Conservation (phyloP, 2,113 vertebrate genomes). For the Sturnira hondurensis region DNA sequence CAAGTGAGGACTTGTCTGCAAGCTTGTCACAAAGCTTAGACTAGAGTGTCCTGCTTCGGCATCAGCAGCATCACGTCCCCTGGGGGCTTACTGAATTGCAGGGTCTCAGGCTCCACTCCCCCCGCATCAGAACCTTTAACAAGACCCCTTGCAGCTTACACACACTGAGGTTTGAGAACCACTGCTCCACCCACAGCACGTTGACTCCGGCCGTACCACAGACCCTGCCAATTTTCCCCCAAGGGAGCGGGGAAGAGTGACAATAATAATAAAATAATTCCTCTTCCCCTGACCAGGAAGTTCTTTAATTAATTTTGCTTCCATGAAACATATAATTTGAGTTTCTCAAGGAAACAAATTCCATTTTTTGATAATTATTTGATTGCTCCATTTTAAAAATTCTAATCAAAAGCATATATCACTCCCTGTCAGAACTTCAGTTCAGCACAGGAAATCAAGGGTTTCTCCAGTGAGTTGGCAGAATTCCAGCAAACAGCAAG, state of each 20-base stretch:
- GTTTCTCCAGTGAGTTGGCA: not conserved
- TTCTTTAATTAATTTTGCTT: not conserved
- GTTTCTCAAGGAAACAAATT: not conserved
- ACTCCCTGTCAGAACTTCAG: not conserved
- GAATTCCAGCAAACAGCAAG: not conserved
- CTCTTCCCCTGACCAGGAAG: not conserved
- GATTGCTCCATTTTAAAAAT: not conserved
- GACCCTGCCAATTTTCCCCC: not conserved
- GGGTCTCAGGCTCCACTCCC: not conserved
- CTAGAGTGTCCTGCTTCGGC: not conserved
- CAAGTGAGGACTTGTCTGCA: too few species aligned
- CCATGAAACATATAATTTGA: not conserved
- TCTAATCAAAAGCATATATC: not conserved
- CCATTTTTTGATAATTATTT: conserved; percentile 4
- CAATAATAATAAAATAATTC: not conserved
- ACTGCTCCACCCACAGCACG: not conserved
- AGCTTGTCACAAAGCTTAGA: not conserved
- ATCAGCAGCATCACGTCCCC: rapidly evolving
- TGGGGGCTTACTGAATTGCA: too few species aligned
- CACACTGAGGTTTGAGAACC: not conserved
- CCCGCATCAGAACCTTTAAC: not conserved
- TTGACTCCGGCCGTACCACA: rapidly evolving
- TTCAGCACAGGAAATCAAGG: not conserved
- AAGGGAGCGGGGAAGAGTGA: not conserved
- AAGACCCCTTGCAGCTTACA: not conserved